These are phyloP conservation scores for Chloebia gouldiae DNA, from an alignment of 2,113 vertebrate species.

Conservation along the genomic window DNA sequence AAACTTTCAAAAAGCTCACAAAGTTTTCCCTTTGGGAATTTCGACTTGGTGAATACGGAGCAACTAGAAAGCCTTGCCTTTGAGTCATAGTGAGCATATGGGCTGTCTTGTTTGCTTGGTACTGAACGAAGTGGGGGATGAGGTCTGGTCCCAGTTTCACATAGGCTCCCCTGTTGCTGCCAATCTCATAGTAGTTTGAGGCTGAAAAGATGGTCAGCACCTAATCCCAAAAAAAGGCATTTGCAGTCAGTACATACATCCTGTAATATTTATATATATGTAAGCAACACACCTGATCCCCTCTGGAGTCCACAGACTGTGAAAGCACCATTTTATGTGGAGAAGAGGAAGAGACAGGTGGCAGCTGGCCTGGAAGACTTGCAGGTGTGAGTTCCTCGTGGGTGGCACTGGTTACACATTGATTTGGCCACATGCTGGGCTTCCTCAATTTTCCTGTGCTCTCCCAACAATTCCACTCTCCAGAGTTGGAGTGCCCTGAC, in stretches of 20 bases:
- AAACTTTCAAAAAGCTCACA: background rate
- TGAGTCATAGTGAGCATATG: slow-evolving; percentile 85
- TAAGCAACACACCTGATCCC: background rate
- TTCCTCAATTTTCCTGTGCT: background rate
- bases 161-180: slow-evolving; percentile 94
- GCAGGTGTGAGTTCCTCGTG: accelerated
- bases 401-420: accelerated
- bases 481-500: accelerated
- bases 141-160: slow-evolving; percentile 87
- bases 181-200: slow-evolving; percentile 94
- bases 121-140: slow-evolving; percentile 86
- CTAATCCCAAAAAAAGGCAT: slow-evolving; percentile 59
- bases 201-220: slow-evolving; percentile 96
- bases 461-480: background rate
- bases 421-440: background rate
- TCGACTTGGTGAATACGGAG: background rate
- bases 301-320: background rate
- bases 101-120: slow-evolving; percentile 82
- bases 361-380: background rate
- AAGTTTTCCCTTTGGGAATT: background rate
- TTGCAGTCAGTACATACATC: background rate
- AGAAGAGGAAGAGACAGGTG: background rate
- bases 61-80: slow-evolving; percentile 74
- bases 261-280: accelerated
- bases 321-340: background rate